Evolutionary conservation across 2,797 vertebrate species (phyloP).

Genomic region (Phalloptychus januarius): DNA sequence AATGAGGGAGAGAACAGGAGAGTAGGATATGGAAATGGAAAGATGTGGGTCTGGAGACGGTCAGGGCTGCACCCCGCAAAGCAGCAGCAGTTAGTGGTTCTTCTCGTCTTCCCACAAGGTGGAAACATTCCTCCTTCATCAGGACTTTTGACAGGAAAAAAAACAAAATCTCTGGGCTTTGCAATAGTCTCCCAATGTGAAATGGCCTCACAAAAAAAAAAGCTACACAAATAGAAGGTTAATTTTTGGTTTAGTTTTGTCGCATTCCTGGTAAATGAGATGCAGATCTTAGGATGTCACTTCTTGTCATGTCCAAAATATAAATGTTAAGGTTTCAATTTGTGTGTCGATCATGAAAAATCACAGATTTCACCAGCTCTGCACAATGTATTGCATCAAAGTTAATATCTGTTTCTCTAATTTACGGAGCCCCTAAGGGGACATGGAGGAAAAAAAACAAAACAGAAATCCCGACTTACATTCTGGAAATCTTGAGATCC

Average conservation of each 20-base stretch:
- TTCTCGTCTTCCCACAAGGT: conserved; percentile 24
- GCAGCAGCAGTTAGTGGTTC: conserved; percentile 19
- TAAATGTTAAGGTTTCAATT: background rate
- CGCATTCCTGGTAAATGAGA: background rate
- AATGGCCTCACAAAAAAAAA: background rate
- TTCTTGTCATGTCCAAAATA: background rate
- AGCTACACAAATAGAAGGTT: conserved; percentile 53
- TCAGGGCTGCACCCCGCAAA: conserved; percentile 18
- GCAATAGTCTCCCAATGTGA: conserved; percentile 7
- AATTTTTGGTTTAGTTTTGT: conserved; percentile 26
- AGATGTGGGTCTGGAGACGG: conserved; percentile 45
- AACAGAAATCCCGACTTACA: too few relatives aligned
- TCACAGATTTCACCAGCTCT: background rate
- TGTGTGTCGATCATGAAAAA: background rate
- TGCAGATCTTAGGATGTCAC: background rate
- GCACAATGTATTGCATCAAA: background rate
- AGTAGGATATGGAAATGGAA: conserved; percentile 51
- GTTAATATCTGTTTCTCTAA: background rate
- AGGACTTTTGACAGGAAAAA: conserved; percentile 7
- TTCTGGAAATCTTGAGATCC: too few relatives aligned
- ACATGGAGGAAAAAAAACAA: too few relatives aligned
- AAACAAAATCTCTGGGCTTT: conserved; percentile 11
- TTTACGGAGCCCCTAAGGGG: too few relatives aligned
- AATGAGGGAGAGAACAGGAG: conserved; percentile 54
- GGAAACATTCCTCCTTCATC: conserved; percentile 27